Evolutionary conservation across 2,113 vertebrate species (phyloP).

Genomic region (Desmodus rotundus): DNA sequence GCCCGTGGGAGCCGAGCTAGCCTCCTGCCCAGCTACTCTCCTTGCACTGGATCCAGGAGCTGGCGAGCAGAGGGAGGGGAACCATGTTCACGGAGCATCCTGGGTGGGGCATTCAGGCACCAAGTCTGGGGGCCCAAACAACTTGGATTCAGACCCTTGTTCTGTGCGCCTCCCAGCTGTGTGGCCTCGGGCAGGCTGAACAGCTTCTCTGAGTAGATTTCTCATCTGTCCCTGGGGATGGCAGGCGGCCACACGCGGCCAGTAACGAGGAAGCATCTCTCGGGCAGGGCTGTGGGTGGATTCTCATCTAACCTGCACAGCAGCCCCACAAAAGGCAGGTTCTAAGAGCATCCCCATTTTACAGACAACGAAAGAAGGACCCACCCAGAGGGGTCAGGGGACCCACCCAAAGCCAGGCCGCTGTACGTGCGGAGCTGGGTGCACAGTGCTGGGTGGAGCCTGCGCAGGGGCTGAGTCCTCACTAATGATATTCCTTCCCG

Average conservation of each 20-base stretch:
- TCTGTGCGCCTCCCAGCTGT: background rate
- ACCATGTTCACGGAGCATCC: rapidly evolving
- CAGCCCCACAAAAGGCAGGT: background rate
- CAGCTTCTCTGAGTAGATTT: background rate
- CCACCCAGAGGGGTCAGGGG: background rate
- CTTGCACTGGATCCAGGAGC: background rate
- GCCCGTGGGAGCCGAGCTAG: background rate
- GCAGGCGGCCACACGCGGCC: background rate
- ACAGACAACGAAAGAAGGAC: background rate
- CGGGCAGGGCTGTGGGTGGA: background rate
- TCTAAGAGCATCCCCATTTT: background rate
- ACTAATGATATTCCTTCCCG: background rate
- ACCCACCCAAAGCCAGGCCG: background rate
- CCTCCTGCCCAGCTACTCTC: background rate
- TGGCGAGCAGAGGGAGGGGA: background rate
- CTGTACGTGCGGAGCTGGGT: rapidly evolving
- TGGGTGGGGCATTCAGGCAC: rapidly evolving
- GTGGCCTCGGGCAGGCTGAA: background rate
- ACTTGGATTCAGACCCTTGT: background rate
- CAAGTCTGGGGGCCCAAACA: background rate
- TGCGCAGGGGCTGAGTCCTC: background rate
- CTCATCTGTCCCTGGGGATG: background rate
- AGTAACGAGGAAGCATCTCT: rapidly evolving
- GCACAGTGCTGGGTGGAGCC: background rate
- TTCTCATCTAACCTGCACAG: background rate